Base-by-base conservation (phyloP, 2,888 invertebrate genomes). In the Hirtodrosophila confusa region DNA sequence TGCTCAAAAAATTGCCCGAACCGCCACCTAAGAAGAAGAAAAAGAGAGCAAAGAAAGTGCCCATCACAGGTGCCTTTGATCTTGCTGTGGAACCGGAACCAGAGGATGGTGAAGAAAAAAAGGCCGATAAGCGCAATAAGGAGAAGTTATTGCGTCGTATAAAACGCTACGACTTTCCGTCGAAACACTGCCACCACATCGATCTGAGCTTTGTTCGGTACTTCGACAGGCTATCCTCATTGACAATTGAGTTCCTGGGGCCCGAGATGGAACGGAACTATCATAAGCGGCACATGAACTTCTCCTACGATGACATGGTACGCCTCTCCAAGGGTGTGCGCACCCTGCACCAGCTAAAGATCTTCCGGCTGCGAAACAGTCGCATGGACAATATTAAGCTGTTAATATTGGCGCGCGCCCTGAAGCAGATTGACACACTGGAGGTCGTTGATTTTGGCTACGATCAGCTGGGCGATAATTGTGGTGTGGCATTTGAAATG, bases 141-240 rank as follows among this genome's bases (percentile, higher is more conserved):
- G 65, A 65, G 3, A 75, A 75, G 10, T 50, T 57, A 3, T 8
- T 88, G 9, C n/a, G 36, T 0, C 65, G 62, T 1, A 7, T 64
- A 0, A 75, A 73, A 31, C 57, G 55, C 12, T 79, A 80, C 3
- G 67, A 82, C n/a, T 90, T 83, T 60, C 88, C 88, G 0, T 53
- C 80, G 11, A 78, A 89, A 37, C 75, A 88, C 23, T 90, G 91
- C 11, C 88, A 88, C 50, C 90, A 91, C 60, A 77, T 89, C 9
- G 80, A 89, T 43, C 73, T 91, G 3, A 73, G 84, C 10, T 83
- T 90, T 44, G 45, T 91, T 10, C 78, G 84, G 3, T 73, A 75
- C 47, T 87, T 90, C 29, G 60, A 74, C 0, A 63, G 76, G 8
- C 49, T 91, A 10, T 70, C 68, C 3, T 75, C 77, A 2, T 61